phyloP scores from a whole-genome alignment of 37 sponge, comb jelly and placozoan species.

The Chondrosia reniformis region DNA sequence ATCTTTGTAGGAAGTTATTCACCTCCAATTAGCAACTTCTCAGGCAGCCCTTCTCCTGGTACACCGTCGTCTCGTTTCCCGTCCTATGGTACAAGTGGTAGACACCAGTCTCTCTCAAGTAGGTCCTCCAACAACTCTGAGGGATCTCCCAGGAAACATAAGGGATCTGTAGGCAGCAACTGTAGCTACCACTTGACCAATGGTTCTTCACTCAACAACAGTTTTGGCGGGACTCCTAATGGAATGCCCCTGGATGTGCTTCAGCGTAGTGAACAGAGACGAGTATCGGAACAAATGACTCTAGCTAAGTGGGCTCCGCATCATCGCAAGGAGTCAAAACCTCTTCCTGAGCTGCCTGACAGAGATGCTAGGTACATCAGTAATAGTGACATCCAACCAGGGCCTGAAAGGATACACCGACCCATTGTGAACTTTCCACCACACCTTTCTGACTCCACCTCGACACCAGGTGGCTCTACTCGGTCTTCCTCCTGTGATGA shows the following conservation, averaged over 20 bases:
- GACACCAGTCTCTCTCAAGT: too few relatives aligned
- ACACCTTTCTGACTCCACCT: not conserved
- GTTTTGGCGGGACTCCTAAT: too few relatives aligned
- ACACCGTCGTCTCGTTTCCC: too few relatives aligned
- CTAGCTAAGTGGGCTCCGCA: slow-evolving; percentile 6
- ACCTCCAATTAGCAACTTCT: too few relatives aligned
- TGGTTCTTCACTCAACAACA: too few relatives aligned
- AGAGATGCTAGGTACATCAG: slow-evolving; percentile 5
- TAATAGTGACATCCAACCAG: slow-evolving; percentile 8
- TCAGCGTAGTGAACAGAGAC: not conserved
- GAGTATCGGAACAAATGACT: not conserved
- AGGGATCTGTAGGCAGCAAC: too few relatives aligned
- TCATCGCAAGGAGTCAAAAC: not conserved
- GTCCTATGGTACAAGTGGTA: too few relatives aligned
- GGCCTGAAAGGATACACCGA: not conserved
- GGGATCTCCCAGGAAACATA: too few relatives aligned
- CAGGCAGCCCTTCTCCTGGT: too few relatives aligned
- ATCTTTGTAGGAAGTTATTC: too few relatives aligned
- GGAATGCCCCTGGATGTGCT: not conserved
- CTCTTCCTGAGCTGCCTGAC: not conserved
- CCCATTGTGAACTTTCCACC: not conserved
- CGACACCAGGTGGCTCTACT: not conserved
- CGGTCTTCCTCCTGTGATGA: slow-evolving; percentile 1
- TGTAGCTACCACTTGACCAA: too few relatives aligned
- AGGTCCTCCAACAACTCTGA: too few relatives aligned